Conservation (phyloP, 2,113 vertebrate species). For the Pangasianodon gigas region DNA sequence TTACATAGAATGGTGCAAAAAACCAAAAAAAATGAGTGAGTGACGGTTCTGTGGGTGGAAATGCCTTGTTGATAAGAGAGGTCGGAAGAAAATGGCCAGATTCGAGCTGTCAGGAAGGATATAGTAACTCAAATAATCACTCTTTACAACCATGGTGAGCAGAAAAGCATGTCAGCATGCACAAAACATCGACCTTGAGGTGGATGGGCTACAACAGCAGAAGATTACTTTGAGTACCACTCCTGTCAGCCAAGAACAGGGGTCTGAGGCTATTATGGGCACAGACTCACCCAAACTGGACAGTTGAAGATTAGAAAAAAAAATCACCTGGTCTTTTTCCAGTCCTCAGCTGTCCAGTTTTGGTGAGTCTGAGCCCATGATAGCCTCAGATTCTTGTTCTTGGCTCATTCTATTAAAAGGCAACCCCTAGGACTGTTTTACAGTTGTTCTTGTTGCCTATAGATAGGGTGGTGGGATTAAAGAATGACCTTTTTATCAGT, state of each 20-base stretch:
- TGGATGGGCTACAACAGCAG: background rate
- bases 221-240: background rate
- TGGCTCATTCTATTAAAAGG: background rate
- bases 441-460: background rate
- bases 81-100: too few species aligned
- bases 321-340: background rate
- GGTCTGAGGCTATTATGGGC: background rate
- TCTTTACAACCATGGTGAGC: background rate
- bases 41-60: too few species aligned
- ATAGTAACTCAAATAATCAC: background rate
- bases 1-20: background rate
- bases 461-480: background rate
- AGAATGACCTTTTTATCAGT: background rate
- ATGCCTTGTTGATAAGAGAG: too few species aligned
- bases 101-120: background rate
- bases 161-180: background rate
- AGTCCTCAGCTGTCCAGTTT: background rate
- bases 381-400: background rate
- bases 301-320: background rate
- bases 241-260: too few species aligned
- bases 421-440: background rate
- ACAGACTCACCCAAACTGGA: background rate
- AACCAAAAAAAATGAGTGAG: background rate
- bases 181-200: background rate
- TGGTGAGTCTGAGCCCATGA: background rate